Percentiles rank a stretch among this genome's conserved stretches.
Conservation (phyloP, 2,797 vertebrate species). For the Rhinatrema bivittatum region DNA sequence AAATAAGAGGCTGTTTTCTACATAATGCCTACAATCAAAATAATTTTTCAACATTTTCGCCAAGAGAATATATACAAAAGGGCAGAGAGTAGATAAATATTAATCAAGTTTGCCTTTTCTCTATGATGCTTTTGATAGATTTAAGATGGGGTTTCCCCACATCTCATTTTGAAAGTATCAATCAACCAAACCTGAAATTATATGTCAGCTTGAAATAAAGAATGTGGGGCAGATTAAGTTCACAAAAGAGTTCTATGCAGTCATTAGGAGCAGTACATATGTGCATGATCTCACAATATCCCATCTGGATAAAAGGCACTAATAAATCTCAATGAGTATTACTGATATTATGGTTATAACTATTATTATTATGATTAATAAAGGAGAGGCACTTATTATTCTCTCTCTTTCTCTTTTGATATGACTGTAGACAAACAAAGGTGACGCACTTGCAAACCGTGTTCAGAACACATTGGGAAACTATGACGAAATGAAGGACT, state of each 20-base stretch:
- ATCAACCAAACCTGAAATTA: too few species aligned
- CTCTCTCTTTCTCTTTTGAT: slow-evolving; percentile 22
- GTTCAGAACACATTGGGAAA: slow-evolving; percentile 89
- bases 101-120: slow-evolving; percentile 24
- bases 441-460: slow-evolving; percentile 82
- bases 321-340: too few species aligned
- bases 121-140: slow-evolving; percentile 31
- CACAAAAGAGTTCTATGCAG: too few species aligned
- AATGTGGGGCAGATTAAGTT: too few species aligned
- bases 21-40: slow-evolving; percentile 37
- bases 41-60: slow-evolving; percentile 33
- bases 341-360: too few species aligned
- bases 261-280: too few species aligned
- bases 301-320: too few species aligned
- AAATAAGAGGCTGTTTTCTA: slow-evolving; percentile 40
- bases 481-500: slow-evolving; percentile 93
- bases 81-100: slow-evolving; percentile 21
- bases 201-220: too few species aligned
- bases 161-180: slow-evolving; percentile 39
- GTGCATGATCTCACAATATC: too few species aligned
- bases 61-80: slow-evolving; percentile 28
- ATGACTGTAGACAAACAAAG: slow-evolving; percentile 84
- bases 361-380: too few species aligned
- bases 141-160: slow-evolving; percentile 41
- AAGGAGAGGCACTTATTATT: slow-evolving; percentile 34